phyloP scores from a whole-genome alignment of 2,797 vertebrate genomes.

The Falco cherrug region DNA sequence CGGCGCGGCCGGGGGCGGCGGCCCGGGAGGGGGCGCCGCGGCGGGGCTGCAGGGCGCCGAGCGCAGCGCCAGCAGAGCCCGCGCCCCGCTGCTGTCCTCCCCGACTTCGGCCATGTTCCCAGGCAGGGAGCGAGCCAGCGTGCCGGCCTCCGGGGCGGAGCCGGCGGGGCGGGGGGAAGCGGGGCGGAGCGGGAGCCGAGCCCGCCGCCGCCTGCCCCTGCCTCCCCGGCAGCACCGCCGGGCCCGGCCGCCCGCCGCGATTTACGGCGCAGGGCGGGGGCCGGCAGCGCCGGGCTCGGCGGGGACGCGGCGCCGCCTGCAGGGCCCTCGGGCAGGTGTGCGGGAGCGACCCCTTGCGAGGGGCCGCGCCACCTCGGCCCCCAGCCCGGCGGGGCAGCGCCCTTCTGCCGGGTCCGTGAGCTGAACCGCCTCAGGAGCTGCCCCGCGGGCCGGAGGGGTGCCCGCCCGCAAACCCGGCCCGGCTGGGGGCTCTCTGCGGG shows the following conservation, averaged over 20 bases:
- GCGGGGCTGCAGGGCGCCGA: conserved; percentile 89
- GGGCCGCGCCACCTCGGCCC: not conserved
- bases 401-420: too few relatives aligned
- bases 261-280: not conserved
- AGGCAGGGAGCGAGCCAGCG: conserved; percentile 59
- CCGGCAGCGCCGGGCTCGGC: not conserved
- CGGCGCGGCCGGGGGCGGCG: conserved; percentile 72
- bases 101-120: conserved; percentile 92
- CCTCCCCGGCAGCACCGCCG: not conserved
- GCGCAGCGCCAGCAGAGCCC: conserved; percentile 89
- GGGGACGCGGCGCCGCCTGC: conserved; percentile 25
- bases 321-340: not conserved
- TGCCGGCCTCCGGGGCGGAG: conserved; percentile 67
- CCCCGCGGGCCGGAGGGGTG: not conserved
- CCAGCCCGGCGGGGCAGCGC: not conserved
- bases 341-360: not conserved
- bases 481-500: not conserved
- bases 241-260: not conserved
- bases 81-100: conserved; percentile 89
- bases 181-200: not conserved
- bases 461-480: fast-evolving
- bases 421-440: not conserved
- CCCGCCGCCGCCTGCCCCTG: not conserved
- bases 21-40: conserved; percentile 78
- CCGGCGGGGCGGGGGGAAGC: not conserved